These are phyloP conservation scores for Pygocentrus nattereri DNA, from an alignment of 2,797 vertebrate genomes.

Conservation along the genomic window DNA sequence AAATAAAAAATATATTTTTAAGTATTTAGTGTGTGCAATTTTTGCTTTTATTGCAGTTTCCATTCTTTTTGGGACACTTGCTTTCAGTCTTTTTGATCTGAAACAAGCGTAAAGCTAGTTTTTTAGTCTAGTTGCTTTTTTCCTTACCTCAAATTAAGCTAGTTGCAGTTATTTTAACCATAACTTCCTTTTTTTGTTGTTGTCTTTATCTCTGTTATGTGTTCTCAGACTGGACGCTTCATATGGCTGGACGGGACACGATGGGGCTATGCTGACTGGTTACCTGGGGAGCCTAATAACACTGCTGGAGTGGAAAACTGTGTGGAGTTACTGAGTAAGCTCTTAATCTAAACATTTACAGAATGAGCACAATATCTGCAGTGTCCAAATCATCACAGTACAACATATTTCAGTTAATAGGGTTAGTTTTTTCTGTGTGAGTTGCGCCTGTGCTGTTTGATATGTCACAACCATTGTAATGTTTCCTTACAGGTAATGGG, in stretches of 20 bases:
- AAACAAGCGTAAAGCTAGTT: no score
- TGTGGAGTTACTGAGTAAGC: conserved; percentile 63
- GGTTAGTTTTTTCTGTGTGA: not conserved
- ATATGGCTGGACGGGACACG: conserved; percentile 71
- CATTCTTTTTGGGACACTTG: no score
- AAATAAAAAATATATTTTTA: no score
- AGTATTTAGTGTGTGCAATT: no score
- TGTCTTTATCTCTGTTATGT: not conserved
- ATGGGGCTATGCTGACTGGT: conserved; percentile 70
- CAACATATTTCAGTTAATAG: not conserved
- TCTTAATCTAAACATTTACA: not conserved
- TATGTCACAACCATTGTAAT: not conserved
- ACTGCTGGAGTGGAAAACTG: conserved; percentile 58
- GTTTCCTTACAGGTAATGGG: conserved; percentile 63
- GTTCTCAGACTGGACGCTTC: conserved; percentile 65
- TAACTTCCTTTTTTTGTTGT: not conserved
- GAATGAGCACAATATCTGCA: not conserved
- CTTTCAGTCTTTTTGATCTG: no score
- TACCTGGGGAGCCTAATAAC: conserved; percentile 65
- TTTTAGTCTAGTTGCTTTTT: not conserved
- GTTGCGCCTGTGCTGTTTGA: not conserved
- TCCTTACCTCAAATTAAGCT: no score
- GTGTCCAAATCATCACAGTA: not conserved
- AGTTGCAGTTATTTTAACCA: no score
- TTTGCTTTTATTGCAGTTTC: no score